These are phyloP conservation scores for Premnoplex brunnescens DNA, from an alignment of 2,797 vertebrate genomes.

Conservation along the genomic window DNA sequence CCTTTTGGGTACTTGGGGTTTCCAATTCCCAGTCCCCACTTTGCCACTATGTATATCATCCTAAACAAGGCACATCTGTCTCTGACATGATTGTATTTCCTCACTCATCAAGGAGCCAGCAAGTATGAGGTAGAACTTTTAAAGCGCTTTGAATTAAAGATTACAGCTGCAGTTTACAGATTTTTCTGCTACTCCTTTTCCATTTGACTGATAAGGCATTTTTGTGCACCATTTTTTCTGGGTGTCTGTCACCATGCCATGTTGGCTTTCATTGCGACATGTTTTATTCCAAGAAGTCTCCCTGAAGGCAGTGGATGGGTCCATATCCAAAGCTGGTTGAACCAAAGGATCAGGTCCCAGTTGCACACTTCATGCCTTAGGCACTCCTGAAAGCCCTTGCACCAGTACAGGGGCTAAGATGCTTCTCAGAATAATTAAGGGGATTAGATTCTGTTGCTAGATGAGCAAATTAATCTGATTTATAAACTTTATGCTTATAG, in stretches of 20 bases:
- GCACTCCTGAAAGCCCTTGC: not conserved
- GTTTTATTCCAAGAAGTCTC: not conserved
- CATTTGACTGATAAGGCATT: not conserved
- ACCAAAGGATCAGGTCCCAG: not conserved
- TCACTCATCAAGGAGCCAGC: not conserved
- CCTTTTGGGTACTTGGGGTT: not conserved
- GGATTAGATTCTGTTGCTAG: not conserved
- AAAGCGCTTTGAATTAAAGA: not conserved
- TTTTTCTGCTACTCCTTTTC: not conserved
- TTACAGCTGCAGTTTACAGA: not conserved
- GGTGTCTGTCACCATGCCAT: accelerated
- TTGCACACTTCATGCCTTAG: not conserved
- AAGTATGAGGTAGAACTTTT: not conserved
- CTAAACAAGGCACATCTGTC: not conserved
- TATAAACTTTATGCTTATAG: not conserved
- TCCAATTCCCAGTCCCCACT: not conserved
- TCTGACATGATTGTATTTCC: not conserved
- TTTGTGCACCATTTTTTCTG: not conserved
- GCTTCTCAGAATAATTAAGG: not conserved
- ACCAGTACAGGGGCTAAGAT: not conserved
- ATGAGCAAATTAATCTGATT: not conserved
- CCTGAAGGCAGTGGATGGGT: not conserved
- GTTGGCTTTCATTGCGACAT: not conserved
- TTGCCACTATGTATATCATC: not conserved
- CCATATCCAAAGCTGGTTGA: not conserved